A percentile compares a stretch with the other conserved stretches of the same genome.
phyloP scores from a whole-genome alignment of 2,797 vertebrate species.

The Neostethus bicornis region DNA sequence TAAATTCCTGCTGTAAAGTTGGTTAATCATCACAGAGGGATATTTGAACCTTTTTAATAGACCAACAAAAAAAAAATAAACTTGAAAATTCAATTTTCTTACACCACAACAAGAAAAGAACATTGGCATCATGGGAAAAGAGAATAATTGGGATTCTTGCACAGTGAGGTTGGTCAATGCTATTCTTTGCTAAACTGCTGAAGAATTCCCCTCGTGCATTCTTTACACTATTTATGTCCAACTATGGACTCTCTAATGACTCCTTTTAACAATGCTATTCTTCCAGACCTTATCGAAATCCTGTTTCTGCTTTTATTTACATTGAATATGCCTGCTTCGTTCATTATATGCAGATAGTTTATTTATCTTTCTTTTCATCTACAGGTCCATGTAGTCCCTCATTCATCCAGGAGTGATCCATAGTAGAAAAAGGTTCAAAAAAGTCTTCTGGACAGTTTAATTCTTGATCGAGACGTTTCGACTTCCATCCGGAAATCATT shows the following conservation, averaged over 20 bases:
- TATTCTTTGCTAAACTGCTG: conserved; percentile 47
- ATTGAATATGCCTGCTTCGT: neutral
- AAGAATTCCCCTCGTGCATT: conserved; percentile 48
- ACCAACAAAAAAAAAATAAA: neutral
- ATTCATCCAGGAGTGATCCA: too few species aligned
- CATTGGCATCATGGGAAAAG: conserved; percentile 31
- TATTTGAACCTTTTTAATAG: neutral
- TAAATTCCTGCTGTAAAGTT: neutral
- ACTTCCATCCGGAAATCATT: too few species aligned
- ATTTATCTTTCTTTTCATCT: too few species aligned
- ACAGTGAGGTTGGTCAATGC: conserved; percentile 37
- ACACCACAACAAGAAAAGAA: conserved; percentile 17
- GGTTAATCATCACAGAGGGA: neutral
- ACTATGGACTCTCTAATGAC: conserved; percentile 54
- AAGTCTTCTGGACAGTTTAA: too few species aligned
- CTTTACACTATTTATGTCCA: conserved; percentile 49
- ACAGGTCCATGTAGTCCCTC: too few species aligned
- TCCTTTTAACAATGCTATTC: conserved; percentile 46
- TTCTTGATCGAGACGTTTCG: too few species aligned
- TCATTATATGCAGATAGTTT: neutral
- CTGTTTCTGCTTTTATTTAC: conserved; percentile 23
- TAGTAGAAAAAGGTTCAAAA: too few species aligned
- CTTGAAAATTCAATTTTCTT: conserved; percentile 32
- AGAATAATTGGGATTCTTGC: conserved; percentile 47
- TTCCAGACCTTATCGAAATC: conserved; percentile 23